Evolutionary conservation across 2,113 vertebrate genomes (phyloP).

Genomic region (Microtus richardsoni): DNA sequence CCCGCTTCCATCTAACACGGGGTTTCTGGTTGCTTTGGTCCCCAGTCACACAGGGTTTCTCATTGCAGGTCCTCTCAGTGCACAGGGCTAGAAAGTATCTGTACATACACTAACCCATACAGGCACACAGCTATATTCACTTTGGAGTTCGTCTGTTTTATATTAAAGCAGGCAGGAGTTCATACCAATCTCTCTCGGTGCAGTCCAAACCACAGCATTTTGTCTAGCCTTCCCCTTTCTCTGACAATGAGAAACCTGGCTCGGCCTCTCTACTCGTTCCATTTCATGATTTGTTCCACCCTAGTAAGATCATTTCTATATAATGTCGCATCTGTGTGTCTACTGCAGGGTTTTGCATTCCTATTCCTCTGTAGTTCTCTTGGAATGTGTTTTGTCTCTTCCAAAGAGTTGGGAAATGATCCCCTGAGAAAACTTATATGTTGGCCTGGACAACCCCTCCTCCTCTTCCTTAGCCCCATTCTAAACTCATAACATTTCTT

Average conservation of each 20-base stretch:
- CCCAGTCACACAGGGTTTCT: not conserved
- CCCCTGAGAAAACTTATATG: not conserved
- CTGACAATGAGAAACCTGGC: not conserved
- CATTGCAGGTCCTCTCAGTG: not conserved
- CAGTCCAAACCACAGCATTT: not conserved
- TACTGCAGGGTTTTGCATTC: not conserved
- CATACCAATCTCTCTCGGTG: not conserved
- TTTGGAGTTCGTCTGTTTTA: not conserved
- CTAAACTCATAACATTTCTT: not conserved
- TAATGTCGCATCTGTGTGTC: not conserved
- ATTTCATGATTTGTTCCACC: not conserved
- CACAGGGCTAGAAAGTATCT: not conserved
- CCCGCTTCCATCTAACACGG: not conserved
- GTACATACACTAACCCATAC: too few relatives aligned
- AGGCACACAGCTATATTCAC: not conserved
- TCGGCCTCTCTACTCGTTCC: not conserved
- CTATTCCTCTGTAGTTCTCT: not conserved
- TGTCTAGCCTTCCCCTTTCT: not conserved
- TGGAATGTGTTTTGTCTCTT: not conserved
- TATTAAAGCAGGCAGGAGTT: not conserved
- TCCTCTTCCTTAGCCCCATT: not conserved
- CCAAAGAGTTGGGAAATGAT: not conserved
- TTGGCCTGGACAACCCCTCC: not conserved
- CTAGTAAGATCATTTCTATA: not conserved
- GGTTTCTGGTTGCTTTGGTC: not conserved